A percentile compares a stretch with the other conserved stretches of the same genome.
phyloP scores from a whole-genome alignment of 2,797 vertebrate genomes.

The Remorina albescens region DNA sequence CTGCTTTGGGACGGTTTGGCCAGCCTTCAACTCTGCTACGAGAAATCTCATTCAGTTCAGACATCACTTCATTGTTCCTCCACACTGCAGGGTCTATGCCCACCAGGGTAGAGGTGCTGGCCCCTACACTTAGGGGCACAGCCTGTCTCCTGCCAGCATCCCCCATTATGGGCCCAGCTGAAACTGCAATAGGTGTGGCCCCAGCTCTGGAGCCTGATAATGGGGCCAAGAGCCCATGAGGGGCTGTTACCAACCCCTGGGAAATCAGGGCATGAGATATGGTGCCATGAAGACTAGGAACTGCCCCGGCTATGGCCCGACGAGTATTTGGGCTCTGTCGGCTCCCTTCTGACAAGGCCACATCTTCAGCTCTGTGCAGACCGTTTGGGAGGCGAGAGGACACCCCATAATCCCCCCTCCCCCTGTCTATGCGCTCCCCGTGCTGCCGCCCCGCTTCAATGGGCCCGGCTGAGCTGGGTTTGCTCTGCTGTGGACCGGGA shows the following conservation, averaged over 20 bases:
- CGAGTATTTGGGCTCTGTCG: slow-evolving; percentile 87
- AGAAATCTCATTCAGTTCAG: slow-evolving; percentile 88
- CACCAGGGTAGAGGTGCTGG: slow-evolving; percentile 84
- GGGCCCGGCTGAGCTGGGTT: slow-evolving; percentile 81
- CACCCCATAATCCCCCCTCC: slow-evolving; percentile 85
- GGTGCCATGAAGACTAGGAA: slow-evolving; percentile 77
- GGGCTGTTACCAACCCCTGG: slow-evolving; percentile 84
- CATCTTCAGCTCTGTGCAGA: slow-evolving; percentile 86
- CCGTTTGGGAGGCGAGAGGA: slow-evolving; percentile 89
- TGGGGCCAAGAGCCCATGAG: slow-evolving; percentile 85
- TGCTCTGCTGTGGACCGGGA: slow-evolving; percentile 86
- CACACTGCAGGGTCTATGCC: slow-evolving; percentile 78
- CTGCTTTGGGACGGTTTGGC: slow-evolving; percentile 85
- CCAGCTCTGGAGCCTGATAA: slow-evolving; percentile 81
- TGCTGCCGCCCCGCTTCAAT: slow-evolving; percentile 81
- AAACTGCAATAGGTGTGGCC: slow-evolving; percentile 78
- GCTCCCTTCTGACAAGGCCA: slow-evolving; percentile 83
- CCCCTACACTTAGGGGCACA: slow-evolving; percentile 73
- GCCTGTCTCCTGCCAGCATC: slow-evolving; percentile 84
- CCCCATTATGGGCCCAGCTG: slow-evolving; percentile 85
- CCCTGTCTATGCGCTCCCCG: slow-evolving; percentile 80
- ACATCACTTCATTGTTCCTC: slow-evolving; percentile 85
- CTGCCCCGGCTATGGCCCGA: slow-evolving; percentile 83
- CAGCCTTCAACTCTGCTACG: slow-evolving; percentile 89
- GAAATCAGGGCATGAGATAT: slow-evolving; percentile 84